phyloP scores from a whole-genome alignment of 2,113 vertebrate genomes.

The Pomatorhinus ruficollis region DNA sequence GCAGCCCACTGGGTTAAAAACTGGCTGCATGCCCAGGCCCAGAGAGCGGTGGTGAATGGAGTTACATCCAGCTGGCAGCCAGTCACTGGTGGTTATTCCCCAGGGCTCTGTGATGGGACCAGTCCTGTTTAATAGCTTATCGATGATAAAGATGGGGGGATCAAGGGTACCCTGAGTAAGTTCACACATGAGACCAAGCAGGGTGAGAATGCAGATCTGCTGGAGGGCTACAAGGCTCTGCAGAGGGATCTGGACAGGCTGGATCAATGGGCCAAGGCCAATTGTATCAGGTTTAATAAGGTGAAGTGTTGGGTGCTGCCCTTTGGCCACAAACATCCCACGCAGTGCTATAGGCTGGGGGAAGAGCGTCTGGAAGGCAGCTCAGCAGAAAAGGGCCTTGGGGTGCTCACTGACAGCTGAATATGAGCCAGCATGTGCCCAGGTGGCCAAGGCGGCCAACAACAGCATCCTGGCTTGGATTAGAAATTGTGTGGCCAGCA shows the following conservation, averaged over 20 bases:
- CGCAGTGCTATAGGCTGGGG: not conserved
- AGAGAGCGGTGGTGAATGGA: not conserved
- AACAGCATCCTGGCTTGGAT: not conserved
- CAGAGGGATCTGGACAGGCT: not conserved
- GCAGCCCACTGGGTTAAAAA: not conserved
- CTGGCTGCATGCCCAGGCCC: not conserved
- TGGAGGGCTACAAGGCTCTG: not conserved
- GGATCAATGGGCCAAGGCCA: not conserved
- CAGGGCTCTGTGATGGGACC: not conserved
- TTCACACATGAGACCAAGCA: not conserved
- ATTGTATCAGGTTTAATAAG: not conserved
- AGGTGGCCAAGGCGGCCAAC: not conserved
- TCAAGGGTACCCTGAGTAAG: not conserved
- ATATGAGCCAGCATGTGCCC: not conserved
- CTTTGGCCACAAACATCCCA: not conserved
- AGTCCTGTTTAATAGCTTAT: not conserved
- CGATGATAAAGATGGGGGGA: fast-evolving
- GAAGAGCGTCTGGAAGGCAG: not conserved
- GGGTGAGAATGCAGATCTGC: not conserved
- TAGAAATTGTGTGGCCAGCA: not conserved
- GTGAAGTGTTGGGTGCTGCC: not conserved
- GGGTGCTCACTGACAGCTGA: not conserved
- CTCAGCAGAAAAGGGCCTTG: not conserved
- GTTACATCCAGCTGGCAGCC: not conserved
- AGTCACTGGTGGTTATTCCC: not conserved